These are phyloP conservation scores for Phengaris arion DNA, from an alignment of 2,888 invertebrate species.

Conservation along the genomic window DNA sequence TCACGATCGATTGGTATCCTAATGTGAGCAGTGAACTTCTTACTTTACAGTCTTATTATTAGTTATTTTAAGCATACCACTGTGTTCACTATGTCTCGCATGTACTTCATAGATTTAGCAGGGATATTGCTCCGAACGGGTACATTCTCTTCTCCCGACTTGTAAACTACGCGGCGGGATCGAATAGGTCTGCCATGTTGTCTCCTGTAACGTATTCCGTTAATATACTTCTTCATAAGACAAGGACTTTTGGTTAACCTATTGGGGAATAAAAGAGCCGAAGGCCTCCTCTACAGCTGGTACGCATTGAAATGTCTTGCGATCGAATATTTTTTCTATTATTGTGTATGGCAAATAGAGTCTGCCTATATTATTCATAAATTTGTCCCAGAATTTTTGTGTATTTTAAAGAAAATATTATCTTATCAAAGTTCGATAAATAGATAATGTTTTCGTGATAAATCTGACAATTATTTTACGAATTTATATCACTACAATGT, in stretches of 20 bases:
- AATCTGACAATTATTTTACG: not conserved
- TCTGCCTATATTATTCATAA: too few species aligned
- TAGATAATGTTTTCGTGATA: not conserved
- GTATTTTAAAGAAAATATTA: conserved; percentile 1
- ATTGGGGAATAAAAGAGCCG: too few species aligned
- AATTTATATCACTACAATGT: too few species aligned
- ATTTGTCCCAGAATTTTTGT: too few species aligned
- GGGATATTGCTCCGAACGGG: conserved; percentile 70
- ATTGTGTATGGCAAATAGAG: too few species aligned
- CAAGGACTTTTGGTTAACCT: too few species aligned
- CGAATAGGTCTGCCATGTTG: conserved; percentile 56
- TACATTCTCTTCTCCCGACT: conserved; percentile 69
- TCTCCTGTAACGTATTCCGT: conserved; percentile 46
- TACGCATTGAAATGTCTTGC: too few species aligned
- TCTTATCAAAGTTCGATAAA: conserved; percentile 11
- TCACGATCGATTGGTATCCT: too few species aligned
- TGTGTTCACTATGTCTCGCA: conserved; percentile 73
- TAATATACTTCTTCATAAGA: too few species aligned
- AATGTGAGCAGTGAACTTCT: too few species aligned
- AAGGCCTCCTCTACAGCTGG: too few species aligned
- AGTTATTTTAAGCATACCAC: conserved; percentile 55
- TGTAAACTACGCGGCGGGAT: conserved; percentile 66
- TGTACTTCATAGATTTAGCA: conserved; percentile 68
- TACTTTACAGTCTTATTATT: not conserved
- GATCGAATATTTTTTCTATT: too few species aligned